Conservation (phyloP, 2,888 invertebrate genomes). For the Urechis unicinctus region DNA sequence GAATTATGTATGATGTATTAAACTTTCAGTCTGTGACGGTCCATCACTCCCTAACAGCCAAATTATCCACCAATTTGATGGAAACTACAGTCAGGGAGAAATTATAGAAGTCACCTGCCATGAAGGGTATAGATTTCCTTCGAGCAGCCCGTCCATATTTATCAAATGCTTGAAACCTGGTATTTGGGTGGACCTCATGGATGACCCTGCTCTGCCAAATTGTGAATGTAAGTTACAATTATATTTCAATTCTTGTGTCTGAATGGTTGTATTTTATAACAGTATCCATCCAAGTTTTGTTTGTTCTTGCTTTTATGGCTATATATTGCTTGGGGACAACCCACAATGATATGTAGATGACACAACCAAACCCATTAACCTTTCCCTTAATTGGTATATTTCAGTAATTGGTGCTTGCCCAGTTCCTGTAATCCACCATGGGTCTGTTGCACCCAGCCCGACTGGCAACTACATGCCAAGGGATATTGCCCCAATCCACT, state of each 20-base stretch:
- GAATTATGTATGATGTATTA: no score
- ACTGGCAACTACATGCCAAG: conserved; percentile 15
- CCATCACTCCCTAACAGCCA: conserved; percentile 1
- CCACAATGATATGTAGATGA: no score
- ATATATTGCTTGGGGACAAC: no score
- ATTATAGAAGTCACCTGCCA: conserved; percentile 5
- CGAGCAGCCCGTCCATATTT: conserved; percentile 3
- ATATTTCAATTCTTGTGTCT: not conserved
- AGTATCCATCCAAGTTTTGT: not conserved
- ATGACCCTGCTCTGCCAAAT: not conserved
- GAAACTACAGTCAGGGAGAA: conserved; percentile 6
- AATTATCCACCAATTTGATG: not conserved
- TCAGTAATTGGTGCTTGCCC: conserved; percentile 14
- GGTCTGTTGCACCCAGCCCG: conserved; percentile 4
- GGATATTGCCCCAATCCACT: conserved; percentile 20
- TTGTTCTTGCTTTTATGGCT: no score
- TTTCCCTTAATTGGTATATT: not conserved
- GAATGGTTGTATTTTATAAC: not conserved
- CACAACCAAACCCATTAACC: no score
- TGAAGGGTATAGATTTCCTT: conserved; percentile 10
- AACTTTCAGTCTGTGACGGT: conserved; percentile 1
- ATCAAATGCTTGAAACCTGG: conserved; percentile 6
- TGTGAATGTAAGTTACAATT: conserved; percentile 12
- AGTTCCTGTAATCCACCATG: conserved; percentile 4
- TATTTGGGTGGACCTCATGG: conserved; percentile 6